Evolutionary conservation across 2,888 invertebrate genomes (phyloP).

Genomic region (Priocnemis perturbator): DNA sequence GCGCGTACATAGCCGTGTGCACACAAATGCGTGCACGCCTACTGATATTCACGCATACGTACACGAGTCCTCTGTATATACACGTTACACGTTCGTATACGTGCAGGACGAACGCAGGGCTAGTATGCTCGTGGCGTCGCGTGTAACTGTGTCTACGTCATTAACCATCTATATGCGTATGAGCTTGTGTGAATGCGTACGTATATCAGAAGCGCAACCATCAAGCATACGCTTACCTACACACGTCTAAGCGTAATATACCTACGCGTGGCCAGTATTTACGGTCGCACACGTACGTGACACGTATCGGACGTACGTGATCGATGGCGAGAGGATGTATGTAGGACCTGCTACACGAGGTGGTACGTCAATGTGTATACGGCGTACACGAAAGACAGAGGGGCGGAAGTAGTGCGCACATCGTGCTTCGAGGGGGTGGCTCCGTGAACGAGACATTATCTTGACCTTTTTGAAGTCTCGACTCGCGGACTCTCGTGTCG

Average conservation of each 20-base stretch:
- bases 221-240: not conserved
- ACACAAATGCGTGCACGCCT: no score
- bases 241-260: slow-evolving; percentile 5
- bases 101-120: not conserved
- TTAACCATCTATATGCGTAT: slow-evolving; percentile 1
- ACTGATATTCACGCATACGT: slow-evolving; percentile 16
- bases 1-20: slow-evolving; percentile 7
- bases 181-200: slow-evolving; percentile 6
- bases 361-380: not conserved
- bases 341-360: not conserved
- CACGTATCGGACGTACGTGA: slow-evolving; percentile 1
- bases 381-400: not conserved
- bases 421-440: not conserved
- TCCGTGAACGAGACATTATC: not conserved
- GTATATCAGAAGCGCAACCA: slow-evolving; percentile 2
- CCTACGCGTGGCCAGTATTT: slow-evolving; percentile 5
- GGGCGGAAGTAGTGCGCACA: slow-evolving; percentile 1
- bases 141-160: slow-evolving; percentile 3
- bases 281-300: slow-evolving; percentile 11
- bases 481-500: no score
- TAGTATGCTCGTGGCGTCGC: not conserved
- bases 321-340: slow-evolving; percentile 6
- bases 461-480: no score
- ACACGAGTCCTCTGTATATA: slow-evolving; percentile 9
- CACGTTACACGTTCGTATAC: slow-evolving; percentile 6